Evolutionary conservation across 2,888 invertebrate genomes (phyloP).

Genomic region (Litoditis marina): DNA sequence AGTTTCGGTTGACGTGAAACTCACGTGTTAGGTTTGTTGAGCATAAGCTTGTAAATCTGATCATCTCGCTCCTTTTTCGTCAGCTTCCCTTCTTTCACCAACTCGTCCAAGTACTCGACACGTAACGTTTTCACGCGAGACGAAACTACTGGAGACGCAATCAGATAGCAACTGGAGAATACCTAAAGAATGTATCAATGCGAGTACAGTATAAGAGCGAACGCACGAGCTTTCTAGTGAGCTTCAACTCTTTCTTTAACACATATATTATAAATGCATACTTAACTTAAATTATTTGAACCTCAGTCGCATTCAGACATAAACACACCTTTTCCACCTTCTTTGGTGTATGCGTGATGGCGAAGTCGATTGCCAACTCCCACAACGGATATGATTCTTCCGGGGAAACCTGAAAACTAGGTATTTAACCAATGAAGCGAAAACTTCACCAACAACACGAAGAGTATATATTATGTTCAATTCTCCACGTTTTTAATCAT

Average conservation of each 20-base stretch:
- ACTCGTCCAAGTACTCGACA: conserved; percentile 9
- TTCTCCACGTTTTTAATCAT: background rate
- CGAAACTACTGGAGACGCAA: conserved; percentile 9
- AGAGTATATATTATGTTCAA: background rate
- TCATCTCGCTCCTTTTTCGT: background rate
- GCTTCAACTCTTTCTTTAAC: no score
- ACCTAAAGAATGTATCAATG: conserved; percentile 4
- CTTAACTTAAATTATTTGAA: no score
- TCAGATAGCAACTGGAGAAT: conserved; percentile 4
- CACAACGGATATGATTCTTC: conserved; percentile 8
- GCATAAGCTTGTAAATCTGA: conserved; percentile 1
- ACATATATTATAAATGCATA: no score
- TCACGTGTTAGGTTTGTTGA: conserved; percentile 15
- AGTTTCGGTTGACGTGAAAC: background rate
- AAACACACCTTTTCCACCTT: conserved; percentile 12
- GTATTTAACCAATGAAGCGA: background rate
- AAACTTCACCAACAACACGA: no score
- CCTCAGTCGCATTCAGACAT: background rate
- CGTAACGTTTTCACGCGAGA: conserved; percentile 15
- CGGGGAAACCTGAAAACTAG: conserved; percentile 2
- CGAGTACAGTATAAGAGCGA: no score
- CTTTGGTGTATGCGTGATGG: conserved; percentile 6
- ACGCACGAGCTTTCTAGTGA: no score
- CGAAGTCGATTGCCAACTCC: conserved; percentile 18
- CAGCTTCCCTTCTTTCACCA: conserved; percentile 7